Base-by-base conservation (phyloP, 1,140 invertebrate species). In the Conopomorpha cramerella region DNA sequence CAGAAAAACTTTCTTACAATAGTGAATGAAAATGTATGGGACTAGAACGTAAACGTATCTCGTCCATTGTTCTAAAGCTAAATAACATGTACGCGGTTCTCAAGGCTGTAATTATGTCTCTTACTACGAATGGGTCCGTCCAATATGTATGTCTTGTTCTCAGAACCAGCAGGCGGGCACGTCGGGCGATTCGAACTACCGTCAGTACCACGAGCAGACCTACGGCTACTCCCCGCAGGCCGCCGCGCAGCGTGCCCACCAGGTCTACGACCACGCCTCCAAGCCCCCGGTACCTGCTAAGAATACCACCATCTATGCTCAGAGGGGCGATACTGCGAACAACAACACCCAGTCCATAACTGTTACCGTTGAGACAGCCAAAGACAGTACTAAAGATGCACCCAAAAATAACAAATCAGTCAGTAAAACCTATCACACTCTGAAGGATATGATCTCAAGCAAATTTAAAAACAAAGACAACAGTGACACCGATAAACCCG, bases 381-480 rank as follows among this genome's bases (percentile, higher is more conserved):
- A 80, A 61, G 79, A 80, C 17, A 68, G 49, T 15, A 68, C 66
- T 7, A 76, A 70, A 58, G 78, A 82, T 43, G 66, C 78, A 0
- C 82, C 83, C 6, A 85, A 85, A 45, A 84, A 80, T 41, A 78
- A 79, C 13, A 87, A 87, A 57, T 81, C 84, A 2, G 78, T 87
- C 29, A 84, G 84, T 26, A 87, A 88, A 61, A 91, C 89, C 0
- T 92, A 91, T 55, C 87, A 91, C 53, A 88, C 89, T 13, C 83
- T 92, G 36, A 91, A 91, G 77, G 89, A 91, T 56, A 91, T 92
- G 80, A 89, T 92, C 51, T 90, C 88, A 3, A 90, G 86, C 65
- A 84, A 86, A 55, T 91, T 92, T 58, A 87, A 86, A 51, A 83
- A 77, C 38, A 84, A 84, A 52, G 84, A 86, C n/a, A 76, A 55